phyloP scores from a whole-genome alignment of 2,113 vertebrate genomes.

The Silurus meridionalis region DNA sequence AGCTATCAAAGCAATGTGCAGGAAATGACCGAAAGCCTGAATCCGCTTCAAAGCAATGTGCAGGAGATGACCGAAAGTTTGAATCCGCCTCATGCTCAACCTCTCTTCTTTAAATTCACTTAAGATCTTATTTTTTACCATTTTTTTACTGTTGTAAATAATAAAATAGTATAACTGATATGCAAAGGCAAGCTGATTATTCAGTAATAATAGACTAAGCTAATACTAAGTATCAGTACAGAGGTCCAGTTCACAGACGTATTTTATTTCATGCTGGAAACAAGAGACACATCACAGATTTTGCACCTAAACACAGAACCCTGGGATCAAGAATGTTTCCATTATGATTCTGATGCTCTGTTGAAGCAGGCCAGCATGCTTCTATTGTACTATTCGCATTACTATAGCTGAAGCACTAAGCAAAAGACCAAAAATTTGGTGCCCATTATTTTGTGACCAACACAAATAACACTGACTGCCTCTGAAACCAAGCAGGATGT shows the following conservation, averaged over 20 bases:
- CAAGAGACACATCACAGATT: background rate
- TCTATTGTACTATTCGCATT: background rate
- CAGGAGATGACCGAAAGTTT: constrained; percentile 28
- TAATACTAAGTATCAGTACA: background rate
- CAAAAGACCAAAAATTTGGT: background rate
- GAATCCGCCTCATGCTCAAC: background rate
- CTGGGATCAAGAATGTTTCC: background rate
- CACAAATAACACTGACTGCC: constrained; percentile 1
- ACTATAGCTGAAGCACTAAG: background rate
- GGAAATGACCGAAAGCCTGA: constrained; percentile 23
- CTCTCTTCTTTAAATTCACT: too few species aligned
- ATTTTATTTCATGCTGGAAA: background rate
- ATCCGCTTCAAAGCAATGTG: background rate
- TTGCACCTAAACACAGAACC: background rate
- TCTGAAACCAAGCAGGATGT: constrained; percentile 48
- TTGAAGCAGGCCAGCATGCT: background rate
- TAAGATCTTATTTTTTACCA: too few species aligned
- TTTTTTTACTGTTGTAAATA: background rate
- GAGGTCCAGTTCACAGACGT: background rate
- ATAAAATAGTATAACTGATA: background rate
- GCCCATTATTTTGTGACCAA: constrained; percentile 4
- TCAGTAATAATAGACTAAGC: background rate
- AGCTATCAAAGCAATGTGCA: constrained; percentile 17
- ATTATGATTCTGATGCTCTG: background rate
- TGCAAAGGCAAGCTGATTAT: background rate